Conservation (phyloP, 2,113 vertebrate species). For the Recurvirostra avosetta region DNA sequence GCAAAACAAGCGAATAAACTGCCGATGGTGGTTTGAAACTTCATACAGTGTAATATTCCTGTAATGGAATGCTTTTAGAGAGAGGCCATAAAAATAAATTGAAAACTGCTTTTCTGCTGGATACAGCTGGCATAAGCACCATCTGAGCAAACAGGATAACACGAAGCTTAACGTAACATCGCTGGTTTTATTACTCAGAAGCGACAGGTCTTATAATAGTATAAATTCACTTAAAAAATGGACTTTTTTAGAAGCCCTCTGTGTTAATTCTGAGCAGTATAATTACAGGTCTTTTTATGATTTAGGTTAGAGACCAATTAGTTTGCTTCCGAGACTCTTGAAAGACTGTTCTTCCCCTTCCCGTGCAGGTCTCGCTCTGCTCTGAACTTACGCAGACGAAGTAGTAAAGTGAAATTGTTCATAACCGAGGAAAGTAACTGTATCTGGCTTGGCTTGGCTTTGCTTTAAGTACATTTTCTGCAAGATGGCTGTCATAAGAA, state of each 20-base stretch:
- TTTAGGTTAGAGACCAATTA: conserved; percentile 68
- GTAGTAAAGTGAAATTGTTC: conserved; percentile 44
- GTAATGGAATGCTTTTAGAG: conserved; percentile 82
- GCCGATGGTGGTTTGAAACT: conserved; percentile 62
- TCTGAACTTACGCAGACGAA: not conserved
- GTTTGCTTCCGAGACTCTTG: conserved; percentile 22
- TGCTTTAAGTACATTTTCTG: not conserved
- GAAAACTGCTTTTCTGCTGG: conserved; percentile 72
- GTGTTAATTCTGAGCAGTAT: conserved; percentile 54
- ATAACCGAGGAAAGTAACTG: not conserved
- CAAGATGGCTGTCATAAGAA: not conserved
- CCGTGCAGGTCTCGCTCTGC: not conserved
- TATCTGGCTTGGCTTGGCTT: conserved; percentile 15
- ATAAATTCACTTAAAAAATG: conserved; percentile 70
- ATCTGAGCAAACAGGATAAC: conserved; percentile 71
- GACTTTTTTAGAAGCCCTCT: conserved; percentile 38
- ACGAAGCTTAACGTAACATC: conserved; percentile 51
- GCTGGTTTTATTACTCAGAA: conserved; percentile 60
- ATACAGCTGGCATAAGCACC: conserved; percentile 68
- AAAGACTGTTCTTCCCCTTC: not conserved
- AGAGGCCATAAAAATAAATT: conserved; percentile 79
- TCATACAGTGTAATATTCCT: conserved; percentile 66
- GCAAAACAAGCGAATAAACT: conserved; percentile 72
- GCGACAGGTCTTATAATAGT: conserved; percentile 52
- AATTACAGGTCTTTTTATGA: conserved; percentile 72